Conservation (phyloP, 92 coral and sea anemone species). For the Pocillopora meandrina region DNA sequence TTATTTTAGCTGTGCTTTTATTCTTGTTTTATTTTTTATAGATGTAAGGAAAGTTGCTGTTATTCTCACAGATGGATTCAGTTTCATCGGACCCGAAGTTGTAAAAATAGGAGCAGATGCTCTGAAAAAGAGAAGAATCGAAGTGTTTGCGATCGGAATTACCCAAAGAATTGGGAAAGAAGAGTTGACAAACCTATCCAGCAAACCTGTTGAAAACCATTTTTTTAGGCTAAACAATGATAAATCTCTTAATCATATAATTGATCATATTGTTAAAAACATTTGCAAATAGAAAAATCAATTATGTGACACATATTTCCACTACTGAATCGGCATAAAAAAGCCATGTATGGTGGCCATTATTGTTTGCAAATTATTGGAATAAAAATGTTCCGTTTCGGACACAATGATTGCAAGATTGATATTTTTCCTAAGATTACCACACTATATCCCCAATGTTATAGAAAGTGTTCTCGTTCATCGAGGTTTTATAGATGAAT, state of each 20-base stretch:
- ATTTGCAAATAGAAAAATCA: neutral
- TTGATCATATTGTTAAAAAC: neutral
- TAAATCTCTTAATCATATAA: neutral
- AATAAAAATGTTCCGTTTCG: no score
- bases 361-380: no score
- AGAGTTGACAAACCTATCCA: slow-evolving; percentile 36
- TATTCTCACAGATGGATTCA: slow-evolving; percentile 51
- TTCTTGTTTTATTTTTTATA: neutral
- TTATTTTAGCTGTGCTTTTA: neutral
- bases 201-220: slow-evolving; percentile 39
- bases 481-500: no score
- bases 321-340: no score
- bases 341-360: no score
- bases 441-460: no score
- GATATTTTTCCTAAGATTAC: no score
- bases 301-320: no score
- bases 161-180: slow-evolving; percentile 22
- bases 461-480: no score
- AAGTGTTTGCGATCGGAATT: slow-evolving; percentile 54
- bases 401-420: no score
- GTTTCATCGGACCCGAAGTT: slow-evolving; percentile 44
- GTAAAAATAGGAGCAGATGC: slow-evolving; percentile 7
- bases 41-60: slow-evolving; percentile 47
- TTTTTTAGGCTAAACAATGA: neutral
- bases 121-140: slow-evolving; percentile 37